Conservation (phyloP, 1,140 invertebrate genomes). For the Ruditapes philippinarum region DNA sequence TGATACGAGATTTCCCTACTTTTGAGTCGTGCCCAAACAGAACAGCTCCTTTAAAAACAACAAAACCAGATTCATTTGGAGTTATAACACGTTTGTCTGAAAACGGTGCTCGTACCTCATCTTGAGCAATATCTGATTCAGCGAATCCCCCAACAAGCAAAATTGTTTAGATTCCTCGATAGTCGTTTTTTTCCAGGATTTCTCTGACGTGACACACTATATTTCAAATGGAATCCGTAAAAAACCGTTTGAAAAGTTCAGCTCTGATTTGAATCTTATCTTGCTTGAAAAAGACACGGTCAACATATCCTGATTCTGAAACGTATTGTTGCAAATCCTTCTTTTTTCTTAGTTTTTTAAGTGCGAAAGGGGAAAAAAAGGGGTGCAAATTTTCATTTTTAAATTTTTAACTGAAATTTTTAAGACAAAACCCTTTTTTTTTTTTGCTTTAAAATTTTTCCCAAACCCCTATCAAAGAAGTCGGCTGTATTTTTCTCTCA, state of each 20-base stretch:
- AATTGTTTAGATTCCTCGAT: not conserved
- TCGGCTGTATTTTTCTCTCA: not conserved
- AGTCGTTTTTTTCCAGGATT: not conserved
- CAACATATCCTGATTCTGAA: not conserved
- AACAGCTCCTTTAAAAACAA: conserved; percentile 38
- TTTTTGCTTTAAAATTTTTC: conserved; percentile 30
- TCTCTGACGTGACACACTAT: not conserved
- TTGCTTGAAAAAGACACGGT: not conserved
- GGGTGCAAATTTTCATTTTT: not conserved
- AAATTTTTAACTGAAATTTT: not conserved
- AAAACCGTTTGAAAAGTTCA: not conserved
- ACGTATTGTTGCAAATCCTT: not conserved
- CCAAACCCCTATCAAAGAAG: conserved; percentile 37
- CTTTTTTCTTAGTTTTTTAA: not conserved
- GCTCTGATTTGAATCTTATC: conserved; percentile 26
- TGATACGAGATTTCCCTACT: not conserved
- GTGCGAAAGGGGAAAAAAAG: not conserved
- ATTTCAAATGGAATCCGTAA: not conserved
- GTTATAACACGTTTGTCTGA: conserved; percentile 16
- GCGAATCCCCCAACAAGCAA: conserved; percentile 42
- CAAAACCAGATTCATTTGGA: conserved; percentile 33
- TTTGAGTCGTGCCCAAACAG: conserved; percentile 36
- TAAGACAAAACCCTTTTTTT: not conserved
- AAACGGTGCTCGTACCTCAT: not conserved
- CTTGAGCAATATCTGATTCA: conserved; percentile 40